Evolutionary conservation across 2,113 vertebrate species (phyloP).

Genomic region (Prionailurus viverrinus): DNA sequence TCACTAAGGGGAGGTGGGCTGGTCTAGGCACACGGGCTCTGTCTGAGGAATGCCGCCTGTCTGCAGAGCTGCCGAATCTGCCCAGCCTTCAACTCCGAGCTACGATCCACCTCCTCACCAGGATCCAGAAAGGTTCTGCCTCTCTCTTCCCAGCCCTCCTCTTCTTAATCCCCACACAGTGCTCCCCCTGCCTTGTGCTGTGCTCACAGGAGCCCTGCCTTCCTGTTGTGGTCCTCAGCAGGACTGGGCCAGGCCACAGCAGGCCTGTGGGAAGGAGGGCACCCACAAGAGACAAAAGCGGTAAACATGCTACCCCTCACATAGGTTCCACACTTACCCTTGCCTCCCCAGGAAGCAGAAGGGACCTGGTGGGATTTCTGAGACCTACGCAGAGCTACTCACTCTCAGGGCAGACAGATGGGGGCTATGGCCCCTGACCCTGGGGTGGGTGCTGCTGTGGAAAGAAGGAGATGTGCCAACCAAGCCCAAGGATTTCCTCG

Average conservation of each 20-base stretch:
- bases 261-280: not conserved
- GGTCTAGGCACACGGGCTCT: not conserved
- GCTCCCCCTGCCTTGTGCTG: no score
- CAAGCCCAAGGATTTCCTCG: not conserved
- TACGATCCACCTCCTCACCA: not conserved
- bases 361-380: not conserved
- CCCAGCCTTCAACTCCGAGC: not conserved
- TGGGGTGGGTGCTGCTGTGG: not conserved
- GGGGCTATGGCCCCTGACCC: not conserved
- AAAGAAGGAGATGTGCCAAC: no score
- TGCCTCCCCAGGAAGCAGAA: not conserved
- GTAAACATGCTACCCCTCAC: not conserved
- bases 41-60: not conserved
- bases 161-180: not conserved
- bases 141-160: not conserved
- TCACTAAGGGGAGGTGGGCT: rapidly evolving
- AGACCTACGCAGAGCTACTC: not conserved
- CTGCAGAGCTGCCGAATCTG: not conserved
- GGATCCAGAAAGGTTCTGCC: not conserved
- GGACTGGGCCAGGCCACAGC: not conserved
- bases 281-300: not conserved
- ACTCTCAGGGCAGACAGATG: not conserved
- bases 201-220: not conserved
- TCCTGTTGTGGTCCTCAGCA: rapidly evolving
- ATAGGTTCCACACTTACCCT: no score